A percentile compares a stretch with the other conserved stretches of the same genome.
Evolutionary conservation across 1,140 invertebrate genomes (phyloP).

Genomic region (Sipha flava): DNA sequence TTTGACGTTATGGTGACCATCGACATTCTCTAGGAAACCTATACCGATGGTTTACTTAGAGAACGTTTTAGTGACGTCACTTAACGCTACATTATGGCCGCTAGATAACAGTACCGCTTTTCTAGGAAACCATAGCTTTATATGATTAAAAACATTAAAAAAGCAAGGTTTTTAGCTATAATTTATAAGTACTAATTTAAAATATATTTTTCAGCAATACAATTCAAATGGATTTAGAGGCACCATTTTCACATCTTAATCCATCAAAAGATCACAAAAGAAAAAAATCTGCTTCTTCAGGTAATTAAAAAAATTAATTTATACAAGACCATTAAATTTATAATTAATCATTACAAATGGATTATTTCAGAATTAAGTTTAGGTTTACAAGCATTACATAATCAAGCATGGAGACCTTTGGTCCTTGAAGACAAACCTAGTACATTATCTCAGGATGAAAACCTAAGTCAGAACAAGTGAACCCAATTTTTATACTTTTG

Average conservation of each 20-base stretch:
- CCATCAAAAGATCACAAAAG: conserved; percentile 28
- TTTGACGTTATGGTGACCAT: too few relatives aligned
- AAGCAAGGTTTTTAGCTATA: too few relatives aligned
- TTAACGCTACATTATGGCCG: too few relatives aligned
- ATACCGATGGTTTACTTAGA: too few relatives aligned
- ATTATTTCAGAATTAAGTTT: conserved; percentile 6
- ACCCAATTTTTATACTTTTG: neutral
- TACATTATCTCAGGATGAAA: neutral
- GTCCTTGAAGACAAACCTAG: neutral
- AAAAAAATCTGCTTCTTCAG: conserved; percentile 23
- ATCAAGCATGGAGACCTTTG: conserved; percentile 19
- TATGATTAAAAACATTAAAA: too few relatives aligned
- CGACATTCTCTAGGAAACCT: too few relatives aligned
- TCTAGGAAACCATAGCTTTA: too few relatives aligned
- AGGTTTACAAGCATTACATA: conserved; percentile 27
- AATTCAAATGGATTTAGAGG: conserved; percentile 28
- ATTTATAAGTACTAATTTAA: too few relatives aligned
- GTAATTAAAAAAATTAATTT: neutral
- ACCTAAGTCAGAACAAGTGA: neutral
- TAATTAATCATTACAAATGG: neutral
- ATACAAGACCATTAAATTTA: neutral
- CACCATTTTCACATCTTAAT: conserved; percentile 7
- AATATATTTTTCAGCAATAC: conserved; percentile 12
- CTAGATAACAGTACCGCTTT: too few relatives aligned
- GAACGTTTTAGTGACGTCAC: too few relatives aligned